Evolutionary conservation across 2,113 vertebrate species (phyloP), one percentile per base, ranked within the genome.

Genomic region (Mystacornis crossleyi): DNA sequence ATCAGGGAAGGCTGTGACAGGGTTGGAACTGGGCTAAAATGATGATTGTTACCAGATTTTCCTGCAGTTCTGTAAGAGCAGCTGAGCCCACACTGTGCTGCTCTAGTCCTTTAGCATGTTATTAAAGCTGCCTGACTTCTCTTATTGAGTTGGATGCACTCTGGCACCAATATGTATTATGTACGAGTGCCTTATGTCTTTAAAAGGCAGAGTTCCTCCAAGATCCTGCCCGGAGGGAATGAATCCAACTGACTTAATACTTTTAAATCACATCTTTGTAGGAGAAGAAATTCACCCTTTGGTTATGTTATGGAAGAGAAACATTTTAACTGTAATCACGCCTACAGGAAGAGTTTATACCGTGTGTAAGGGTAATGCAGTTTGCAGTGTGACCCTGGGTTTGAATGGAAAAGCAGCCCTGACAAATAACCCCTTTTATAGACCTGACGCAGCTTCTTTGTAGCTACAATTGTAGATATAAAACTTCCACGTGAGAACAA

Each of bases 191-290:
- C 77, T 81, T 78, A 47, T 38, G 51, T 89, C 33, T 34, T 83
- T 84, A 84, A 91, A 77, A 94, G 90, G 81, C 81, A 86, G 69
- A 89, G 89, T 6, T 93, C 51, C 43, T 86, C 53, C 87, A 71
- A 78, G 78, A 79, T 86, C 60, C 73, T 91, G 92, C 84, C 73
- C 9, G 5, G 65, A 60, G 78, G 87, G 65, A 79, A 73, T 33
- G 40, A 93, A 66, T 87, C 61, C 90, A 90, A 58, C 43, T 67
- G 90, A 81, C 78, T 93, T 73, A 51, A 42, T 81, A 25, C 61
- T 83, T 82, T 9, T 19, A 82, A 94, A 73, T 91, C 67, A 51
- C 67, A 55, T 75, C 58, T 86, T 90, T 69, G 69, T 12, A 82
- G 40, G 53, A 92, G 89, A 72, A 25, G 71, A 80, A 94, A 86